These are phyloP conservation scores for Bhutanitis thaidina DNA, from an alignment of 2,888 invertebrate genomes.

Conservation along the genomic window DNA sequence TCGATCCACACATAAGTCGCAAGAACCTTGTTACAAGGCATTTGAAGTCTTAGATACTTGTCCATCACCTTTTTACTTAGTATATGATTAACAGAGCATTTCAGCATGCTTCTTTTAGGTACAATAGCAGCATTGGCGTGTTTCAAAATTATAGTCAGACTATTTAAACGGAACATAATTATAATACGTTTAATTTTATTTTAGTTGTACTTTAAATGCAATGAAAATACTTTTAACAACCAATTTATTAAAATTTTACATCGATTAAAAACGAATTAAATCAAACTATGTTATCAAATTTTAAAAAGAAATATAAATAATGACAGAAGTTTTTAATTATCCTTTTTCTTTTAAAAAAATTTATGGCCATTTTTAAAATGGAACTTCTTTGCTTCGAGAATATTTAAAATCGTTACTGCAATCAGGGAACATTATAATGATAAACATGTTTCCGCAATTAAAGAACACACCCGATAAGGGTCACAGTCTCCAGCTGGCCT, in stretches of 20 bases:
- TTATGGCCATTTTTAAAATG: background rate
- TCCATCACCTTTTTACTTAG: constrained; percentile 70
- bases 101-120: constrained; percentile 46
- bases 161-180: constrained; percentile 19
- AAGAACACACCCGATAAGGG: constrained; percentile 82
- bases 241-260: no score
- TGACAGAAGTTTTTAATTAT: background rate
- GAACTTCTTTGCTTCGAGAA: background rate
- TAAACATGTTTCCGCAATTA: constrained; percentile 67
- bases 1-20: constrained; percentile 90
- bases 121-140: constrained; percentile 18
- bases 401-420: background rate
- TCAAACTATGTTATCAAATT: no score
- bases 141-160: constrained; percentile 24
- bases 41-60: constrained; percentile 77
- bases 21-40: constrained; percentile 80
- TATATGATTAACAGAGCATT: constrained; percentile 66
- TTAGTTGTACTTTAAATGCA: background rate
- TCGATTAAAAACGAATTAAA: no score
- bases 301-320: background rate
- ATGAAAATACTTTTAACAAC: no score
- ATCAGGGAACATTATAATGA: constrained; percentile 7
- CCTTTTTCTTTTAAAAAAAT: background rate
- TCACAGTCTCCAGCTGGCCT: constrained; percentile 95
- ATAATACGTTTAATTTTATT: background rate